A percentile compares a stretch with the other conserved stretches of the same genome.
Conservation (phyloP, 2,888 invertebrate genomes). For the Autographa pulchrina region DNA sequence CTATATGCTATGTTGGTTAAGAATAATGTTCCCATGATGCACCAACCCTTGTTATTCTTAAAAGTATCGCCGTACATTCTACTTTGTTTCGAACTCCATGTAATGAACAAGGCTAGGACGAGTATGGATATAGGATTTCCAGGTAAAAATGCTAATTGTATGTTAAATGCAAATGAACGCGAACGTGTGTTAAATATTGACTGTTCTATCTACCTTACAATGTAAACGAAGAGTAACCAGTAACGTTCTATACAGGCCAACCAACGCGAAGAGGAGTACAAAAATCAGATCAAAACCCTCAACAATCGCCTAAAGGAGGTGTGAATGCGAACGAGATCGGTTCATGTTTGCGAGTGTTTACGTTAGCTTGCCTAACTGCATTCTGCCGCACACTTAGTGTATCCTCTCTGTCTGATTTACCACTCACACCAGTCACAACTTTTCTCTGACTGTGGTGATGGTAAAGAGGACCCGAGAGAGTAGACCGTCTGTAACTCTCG, state of each 20-base stretch:
- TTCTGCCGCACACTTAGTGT: slow-evolving; percentile 76
- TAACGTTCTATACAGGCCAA: slow-evolving; percentile 93
- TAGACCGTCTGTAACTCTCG: slow-evolving; percentile 73
- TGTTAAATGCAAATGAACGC: slow-evolving; percentile 48
- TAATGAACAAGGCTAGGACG: slow-evolving; percentile 47
- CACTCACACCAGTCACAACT: slow-evolving; percentile 51
- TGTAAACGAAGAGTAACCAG: slow-evolving; percentile 65
- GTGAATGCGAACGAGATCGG: slow-evolving; percentile 84
- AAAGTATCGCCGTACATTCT: slow-evolving; percentile 39
- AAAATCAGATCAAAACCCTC: slow-evolving; percentile 99
- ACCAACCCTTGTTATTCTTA: slow-evolving; percentile 75
- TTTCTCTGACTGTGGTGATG: slow-evolving; percentile 54
- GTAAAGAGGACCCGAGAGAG: slow-evolving; percentile 73
- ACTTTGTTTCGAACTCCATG: slow-evolving; percentile 45
- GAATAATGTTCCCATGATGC: slow-evolving; percentile 72
- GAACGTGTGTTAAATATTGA: slow-evolving; percentile 29
- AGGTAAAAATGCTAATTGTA: slow-evolving; percentile 54
- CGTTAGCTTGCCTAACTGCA: slow-evolving; percentile 86
- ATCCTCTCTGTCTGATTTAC: slow-evolving; percentile 70
- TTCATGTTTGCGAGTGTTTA: slow-evolving; percentile 78
- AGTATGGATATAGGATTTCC: slow-evolving; percentile 38
- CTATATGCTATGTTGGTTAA: slow-evolving; percentile 11
- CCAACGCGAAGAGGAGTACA: slow-evolving; percentile 99
- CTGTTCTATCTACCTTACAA: slow-evolving; percentile 16
- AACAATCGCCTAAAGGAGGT: slow-evolving; percentile 99